A percentile compares a stretch with the other conserved stretches of the same genome.
Evolutionary conservation across 2,113 vertebrate genomes (phyloP).

Genomic region (Hippocampus comes): DNA sequence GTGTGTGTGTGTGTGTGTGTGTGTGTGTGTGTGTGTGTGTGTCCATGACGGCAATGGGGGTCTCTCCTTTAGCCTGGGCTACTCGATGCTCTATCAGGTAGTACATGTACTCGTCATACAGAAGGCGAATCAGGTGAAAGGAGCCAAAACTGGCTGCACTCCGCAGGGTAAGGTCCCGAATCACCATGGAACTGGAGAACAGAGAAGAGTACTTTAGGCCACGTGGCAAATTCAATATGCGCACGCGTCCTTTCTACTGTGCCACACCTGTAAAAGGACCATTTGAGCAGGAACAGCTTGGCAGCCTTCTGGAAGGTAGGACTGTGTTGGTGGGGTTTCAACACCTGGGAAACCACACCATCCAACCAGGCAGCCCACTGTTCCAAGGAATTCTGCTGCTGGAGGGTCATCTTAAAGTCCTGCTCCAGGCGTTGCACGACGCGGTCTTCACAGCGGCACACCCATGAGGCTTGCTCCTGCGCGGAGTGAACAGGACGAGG

Average conservation of each 20-base stretch:
- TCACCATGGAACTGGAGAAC: slow-evolving; percentile 85
- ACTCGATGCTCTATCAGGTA: slow-evolving; percentile 91
- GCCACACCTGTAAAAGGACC: slow-evolving; percentile 90
- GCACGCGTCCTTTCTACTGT: neutral
- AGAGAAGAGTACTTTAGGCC: neutral
- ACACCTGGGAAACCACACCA: slow-evolving; percentile 85
- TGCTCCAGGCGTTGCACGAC: slow-evolving; percentile 90
- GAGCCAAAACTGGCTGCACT: slow-evolving; percentile 91
- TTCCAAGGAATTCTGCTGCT: slow-evolving; percentile 93
- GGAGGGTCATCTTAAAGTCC: slow-evolving; percentile 91
- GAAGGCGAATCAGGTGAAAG: slow-evolving; percentile 88
- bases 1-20: slow-evolving; percentile 3
- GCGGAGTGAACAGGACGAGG: neutral
- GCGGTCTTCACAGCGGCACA: slow-evolving; percentile 88
- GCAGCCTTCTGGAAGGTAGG: slow-evolving; percentile 85
- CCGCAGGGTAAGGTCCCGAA: slow-evolving; percentile 87
- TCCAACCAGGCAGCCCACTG: slow-evolving; percentile 94
- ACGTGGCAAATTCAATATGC: neutral
- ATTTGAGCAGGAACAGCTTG: slow-evolving; percentile 91
- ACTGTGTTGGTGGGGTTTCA: slow-evolving; percentile 89
- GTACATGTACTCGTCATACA: slow-evolving; percentile 95
- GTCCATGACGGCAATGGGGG: slow-evolving; percentile 93
- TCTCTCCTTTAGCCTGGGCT: slow-evolving; percentile 89
- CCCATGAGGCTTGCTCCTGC: slow-evolving; percentile 93
- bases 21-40: slow-evolving; percentile 71